Evolutionary conservation across 30 jellyfish, hydroid and myxozoan species (phyloP), one percentile per base, ranked within the genome.

Genomic region (Turritopsis dohrnii): DNA sequence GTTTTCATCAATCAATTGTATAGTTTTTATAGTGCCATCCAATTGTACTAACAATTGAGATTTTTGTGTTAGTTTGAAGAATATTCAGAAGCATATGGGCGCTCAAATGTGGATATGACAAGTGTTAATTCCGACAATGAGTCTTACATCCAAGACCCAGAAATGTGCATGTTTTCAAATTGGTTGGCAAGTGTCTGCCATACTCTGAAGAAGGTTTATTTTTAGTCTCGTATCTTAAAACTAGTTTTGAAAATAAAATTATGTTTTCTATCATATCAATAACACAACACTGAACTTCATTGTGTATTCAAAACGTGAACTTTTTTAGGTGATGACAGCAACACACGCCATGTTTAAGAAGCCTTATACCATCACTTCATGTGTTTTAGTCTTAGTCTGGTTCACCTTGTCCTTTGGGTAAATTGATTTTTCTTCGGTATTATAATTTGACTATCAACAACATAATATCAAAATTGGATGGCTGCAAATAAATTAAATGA

Each of bases 371-470:
- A 41, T 53, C 84, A 9, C 86, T 90, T 7, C 79, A 90, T 28
- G 83, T 90, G 90, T 83, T 91, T 31, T 84, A 89, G 28, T 91
- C 60, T 87, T 91, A 28, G 86, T 91, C 0, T 91, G 97, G 97
- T 87, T 87, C 83, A 87, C 97, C 0, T 85, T 91, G n/a, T 91
- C 97, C 27, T 91, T 91, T 30, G 97, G 97, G 97, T 91, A 65
- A 29, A 93, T 29, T 7, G n/a, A 8, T 13, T 22, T 75, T 27
- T 17, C 28, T 17, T 26, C 8, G 22, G 17, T n/a, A 0, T 41
- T 41, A n/a, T n/a, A n/a, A n/a, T n/a, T n/a, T n/a, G n/a, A n/a
- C n/a, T n/a, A n/a, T n/a, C n/a, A n/a, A n/a, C n/a, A n/a, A n/a
- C n/a, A n/a, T n/a, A n/a, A n/a, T n/a, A n/a, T n/a, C n/a, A n/a